Base-by-base conservation (phyloP, 2,888 invertebrate genomes). In the Andrena bucephala region DNA sequence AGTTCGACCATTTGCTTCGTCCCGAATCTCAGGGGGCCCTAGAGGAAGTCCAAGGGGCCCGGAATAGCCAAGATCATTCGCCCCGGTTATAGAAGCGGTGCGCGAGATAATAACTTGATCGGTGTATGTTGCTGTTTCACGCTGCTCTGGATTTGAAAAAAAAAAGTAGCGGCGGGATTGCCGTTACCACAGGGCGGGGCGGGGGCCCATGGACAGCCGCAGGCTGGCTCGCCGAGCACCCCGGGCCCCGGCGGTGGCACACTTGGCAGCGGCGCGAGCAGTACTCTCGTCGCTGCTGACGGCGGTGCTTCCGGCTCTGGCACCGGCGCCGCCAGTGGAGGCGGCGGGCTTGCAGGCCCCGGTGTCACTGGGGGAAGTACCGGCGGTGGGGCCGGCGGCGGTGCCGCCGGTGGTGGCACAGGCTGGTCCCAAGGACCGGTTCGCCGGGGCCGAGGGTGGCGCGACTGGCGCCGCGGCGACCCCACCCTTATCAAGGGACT, bases 381-480 rank as follows among this genome's bases (percentile, higher is more conserved):
- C 89, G 96, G 96, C 86, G 88, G 88, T 69, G 84, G 86, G 60
- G 84, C 87, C 65, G 89, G 91, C 65, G 83, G 80, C 54, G 89
- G 91, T 66, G 92, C 91, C 57, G 88, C 90, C 60, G 89, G 91
- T 42, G 91, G 94, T 86, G 84, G 74, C 10, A 62, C 84, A 36
- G 87, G 88, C 65, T 87, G 83, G 82, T 80, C 89, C 77, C 13
- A 67, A n/a, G 87, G 88, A 7, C 87, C 87, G 71, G 77, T 83
- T 66, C 86, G 91, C 94, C 95, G 95, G 94, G 95, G 95, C 91
- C 94, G 95, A 88, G 96, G 96, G 63, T 96, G 96, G 94, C 95
- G 96, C 90, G 96, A 96, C 94, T 96, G 96, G 96, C 95, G 96
- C 87, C 95, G 96, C 81, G 96, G 96, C 69, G 96, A 96, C 94